phyloP scores from a whole-genome alignment of 2,888 invertebrate species.

The Hydroisotoma schaefferi region DNA sequence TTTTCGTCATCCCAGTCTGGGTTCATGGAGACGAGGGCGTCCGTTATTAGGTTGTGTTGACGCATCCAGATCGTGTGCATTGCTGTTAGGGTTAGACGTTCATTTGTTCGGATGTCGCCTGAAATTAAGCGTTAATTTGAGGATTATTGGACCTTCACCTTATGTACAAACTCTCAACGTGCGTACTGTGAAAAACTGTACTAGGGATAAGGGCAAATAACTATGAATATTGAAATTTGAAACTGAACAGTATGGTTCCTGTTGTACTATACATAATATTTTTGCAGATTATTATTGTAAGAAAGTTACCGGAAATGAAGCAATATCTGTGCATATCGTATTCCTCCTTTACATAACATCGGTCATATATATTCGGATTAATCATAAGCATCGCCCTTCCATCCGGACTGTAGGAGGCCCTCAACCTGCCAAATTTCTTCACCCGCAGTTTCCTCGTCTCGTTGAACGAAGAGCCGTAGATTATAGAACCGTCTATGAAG shows the following conservation, averaged over 20 bases:
- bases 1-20: conserved; percentile 75
- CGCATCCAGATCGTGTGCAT: conserved; percentile 82
- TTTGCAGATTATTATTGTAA: no score
- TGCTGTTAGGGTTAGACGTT: conserved; percentile 77
- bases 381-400: no score
- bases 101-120: conserved; percentile 81
- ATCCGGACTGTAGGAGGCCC: neutral
- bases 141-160: no score
- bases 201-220: no score
- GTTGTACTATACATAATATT: no score
- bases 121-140: no score
- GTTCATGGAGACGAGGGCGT: conserved; percentile 61
- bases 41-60: conserved; percentile 77
- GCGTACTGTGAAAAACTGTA: no score
- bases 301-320: conserved; percentile 57
- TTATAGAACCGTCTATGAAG: conserved; percentile 77
- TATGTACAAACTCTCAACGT: no score
- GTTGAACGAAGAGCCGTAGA: conserved; percentile 67
- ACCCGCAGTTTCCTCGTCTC: conserved; percentile 45
- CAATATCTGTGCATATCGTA: conserved; percentile 70
- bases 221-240: no score
- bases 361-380: conserved; percentile 49
- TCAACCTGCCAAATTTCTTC: conserved; percentile 15
- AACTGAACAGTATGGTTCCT: no score
- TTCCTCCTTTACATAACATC: conserved; percentile 70